Evolutionary conservation across 2,888 invertebrate species (phyloP).

Genomic region (Trachelus troglodyta): DNA sequence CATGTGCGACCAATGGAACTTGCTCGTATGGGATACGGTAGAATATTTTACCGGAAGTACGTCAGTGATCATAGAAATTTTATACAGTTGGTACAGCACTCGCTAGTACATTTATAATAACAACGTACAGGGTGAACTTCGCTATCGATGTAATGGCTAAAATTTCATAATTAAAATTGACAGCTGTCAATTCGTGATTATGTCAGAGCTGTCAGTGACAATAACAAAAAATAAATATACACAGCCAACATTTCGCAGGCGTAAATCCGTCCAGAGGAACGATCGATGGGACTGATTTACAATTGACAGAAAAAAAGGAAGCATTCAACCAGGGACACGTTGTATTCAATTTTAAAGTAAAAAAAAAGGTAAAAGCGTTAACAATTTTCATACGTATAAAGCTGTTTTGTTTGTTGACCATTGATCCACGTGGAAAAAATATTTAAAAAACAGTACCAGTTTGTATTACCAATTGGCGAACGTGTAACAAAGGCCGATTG

Average conservation of each 20-base stretch:
- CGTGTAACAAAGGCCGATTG: not conserved
- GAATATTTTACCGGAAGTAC: not conserved
- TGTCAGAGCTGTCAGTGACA: not conserved
- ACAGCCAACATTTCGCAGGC: not conserved
- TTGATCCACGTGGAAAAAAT: not conserved
- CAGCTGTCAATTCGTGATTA: not conserved
- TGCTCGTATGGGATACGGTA: not conserved
- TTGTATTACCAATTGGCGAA: not conserved
- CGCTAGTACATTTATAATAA: no score
- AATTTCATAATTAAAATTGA: not conserved
- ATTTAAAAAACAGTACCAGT: not conserved
- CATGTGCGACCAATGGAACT: not conserved
- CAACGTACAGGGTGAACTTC: not conserved
- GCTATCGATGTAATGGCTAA: not conserved
- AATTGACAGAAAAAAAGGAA: not conserved
- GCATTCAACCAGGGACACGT: not conserved
- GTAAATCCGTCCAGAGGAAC: not conserved
- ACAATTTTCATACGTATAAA: not conserved
- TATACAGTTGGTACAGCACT: not conserved
- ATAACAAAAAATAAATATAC: not conserved
- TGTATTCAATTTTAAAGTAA: not conserved
- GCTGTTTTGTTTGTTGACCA: not conserved
- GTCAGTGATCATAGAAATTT: not conserved
- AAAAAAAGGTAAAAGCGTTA: not conserved
- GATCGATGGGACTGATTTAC: not conserved